Conservation (phyloP, 2,797 vertebrate species). For the Neostethus bicornis region DNA sequence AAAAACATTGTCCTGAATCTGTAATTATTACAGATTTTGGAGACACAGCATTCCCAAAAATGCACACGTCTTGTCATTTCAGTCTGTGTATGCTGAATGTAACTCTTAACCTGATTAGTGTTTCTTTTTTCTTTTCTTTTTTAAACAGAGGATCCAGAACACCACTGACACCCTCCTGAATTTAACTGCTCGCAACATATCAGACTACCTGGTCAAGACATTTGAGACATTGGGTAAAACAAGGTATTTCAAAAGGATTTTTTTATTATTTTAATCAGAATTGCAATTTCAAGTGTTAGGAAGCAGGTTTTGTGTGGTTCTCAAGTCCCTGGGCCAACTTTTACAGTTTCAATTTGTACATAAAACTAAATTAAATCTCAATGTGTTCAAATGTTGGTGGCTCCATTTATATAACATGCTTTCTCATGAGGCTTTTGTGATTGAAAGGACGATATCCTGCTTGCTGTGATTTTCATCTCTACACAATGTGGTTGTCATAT, state of each 20-base stretch:
- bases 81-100: too few species aligned
- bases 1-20: too few species aligned
- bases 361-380: constrained; percentile 22
- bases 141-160: constrained; percentile 86
- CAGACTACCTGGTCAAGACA: constrained; percentile 94
- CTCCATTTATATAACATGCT: constrained; percentile 29
- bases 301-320: background rate
- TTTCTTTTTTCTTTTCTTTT: background rate
- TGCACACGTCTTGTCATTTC: too few species aligned
- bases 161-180: constrained; percentile 90
- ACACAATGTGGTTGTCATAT: constrained; percentile 24
- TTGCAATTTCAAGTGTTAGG: background rate
- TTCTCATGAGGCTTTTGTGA: constrained; percentile 22
- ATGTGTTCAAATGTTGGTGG: constrained; percentile 10
- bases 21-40: too few species aligned
- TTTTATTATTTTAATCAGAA: background rate
- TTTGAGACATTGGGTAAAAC: constrained; percentile 78
- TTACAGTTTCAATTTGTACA: background rate
- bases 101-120: background rate
- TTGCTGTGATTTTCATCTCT: constrained; percentile 9
- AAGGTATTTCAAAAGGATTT: constrained; percentile 55
- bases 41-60: too few species aligned
- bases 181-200: constrained; percentile 89
- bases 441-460: constrained; percentile 29
- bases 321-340: background rate